phyloP scores from a whole-genome alignment of 2,797 vertebrate genomes.

The Melanotaenia maccullochi region DNA sequence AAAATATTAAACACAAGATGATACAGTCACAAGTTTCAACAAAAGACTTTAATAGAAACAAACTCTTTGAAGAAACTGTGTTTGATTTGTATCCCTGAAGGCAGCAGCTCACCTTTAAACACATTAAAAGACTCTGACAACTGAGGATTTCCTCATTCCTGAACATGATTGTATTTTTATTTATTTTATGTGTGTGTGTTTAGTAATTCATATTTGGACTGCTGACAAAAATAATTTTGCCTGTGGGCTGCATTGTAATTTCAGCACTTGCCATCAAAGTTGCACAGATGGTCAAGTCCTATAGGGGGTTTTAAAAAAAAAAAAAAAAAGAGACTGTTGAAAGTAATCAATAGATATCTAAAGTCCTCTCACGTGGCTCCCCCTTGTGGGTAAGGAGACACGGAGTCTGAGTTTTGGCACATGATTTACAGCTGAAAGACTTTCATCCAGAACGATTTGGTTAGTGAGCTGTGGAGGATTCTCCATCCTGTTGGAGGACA shows the following conservation, averaged over 20 bases:
- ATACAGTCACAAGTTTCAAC: slow-evolving; percentile 47
- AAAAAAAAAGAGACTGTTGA: slow-evolving; percentile 21
- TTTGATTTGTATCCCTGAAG: slow-evolving; percentile 65
- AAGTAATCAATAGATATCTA: slow-evolving; percentile 55
- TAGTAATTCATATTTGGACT: slow-evolving; percentile 39
- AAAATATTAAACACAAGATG: slow-evolving; percentile 45
- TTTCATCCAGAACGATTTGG: slow-evolving; percentile 42
- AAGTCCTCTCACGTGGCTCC: slow-evolving; percentile 64
- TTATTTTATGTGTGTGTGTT: neutral
- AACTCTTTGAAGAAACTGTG: slow-evolving; percentile 54
- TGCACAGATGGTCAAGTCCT: slow-evolving; percentile 42
- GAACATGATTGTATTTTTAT: neutral
- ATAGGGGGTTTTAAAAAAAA: slow-evolving; percentile 22
- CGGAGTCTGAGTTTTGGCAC: slow-evolving; percentile 7
- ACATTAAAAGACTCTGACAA: slow-evolving; percentile 47
- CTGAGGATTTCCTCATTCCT: slow-evolving; percentile 48
- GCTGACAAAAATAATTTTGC: slow-evolving; percentile 55
- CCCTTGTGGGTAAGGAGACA: slow-evolving; percentile 63
- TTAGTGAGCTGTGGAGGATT: slow-evolving; percentile 62
- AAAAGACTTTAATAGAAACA: slow-evolving; percentile 51
- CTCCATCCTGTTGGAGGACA: slow-evolving; percentile 65
- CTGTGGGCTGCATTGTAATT: slow-evolving; percentile 53
- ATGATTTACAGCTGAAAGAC: slow-evolving; percentile 55
- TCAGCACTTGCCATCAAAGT: slow-evolving; percentile 18
- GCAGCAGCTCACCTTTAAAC: slow-evolving; percentile 60